Percentiles rank a stretch among this genome's conserved stretches.
These are phyloP conservation scores for Caligus rogercresseyi DNA, from an alignment of 1,140 invertebrate genomes.

Conservation along the genomic window DNA sequence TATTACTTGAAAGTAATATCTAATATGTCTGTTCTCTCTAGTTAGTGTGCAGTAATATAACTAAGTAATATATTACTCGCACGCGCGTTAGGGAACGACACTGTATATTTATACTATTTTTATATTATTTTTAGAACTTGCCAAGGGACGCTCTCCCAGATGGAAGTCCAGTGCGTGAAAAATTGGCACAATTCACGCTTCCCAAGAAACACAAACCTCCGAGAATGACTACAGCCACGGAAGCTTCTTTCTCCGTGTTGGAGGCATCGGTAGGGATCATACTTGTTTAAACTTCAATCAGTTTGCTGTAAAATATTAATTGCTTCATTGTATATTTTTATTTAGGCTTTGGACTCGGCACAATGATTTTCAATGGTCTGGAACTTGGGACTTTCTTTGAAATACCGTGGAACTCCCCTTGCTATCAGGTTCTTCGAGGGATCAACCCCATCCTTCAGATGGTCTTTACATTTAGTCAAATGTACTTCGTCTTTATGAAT, in stretches of 20 bases:
- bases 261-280: conserved; percentile 61
- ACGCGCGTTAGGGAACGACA: no score
- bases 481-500: conserved; percentile 98
- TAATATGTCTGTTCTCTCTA: no score
- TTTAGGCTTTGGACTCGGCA: conserved; percentile 81
- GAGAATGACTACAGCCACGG: conserved; percentile 83
- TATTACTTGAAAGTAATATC: no score
- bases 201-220: conserved; percentile 63
- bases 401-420: conserved; percentile 65
- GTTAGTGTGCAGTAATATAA: no score
- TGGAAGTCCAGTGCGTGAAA: conserved; percentile 12
- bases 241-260: conserved; percentile 86
- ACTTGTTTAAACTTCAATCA: conserved; percentile 10
- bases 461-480: conserved; percentile 93
- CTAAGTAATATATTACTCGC: no score
- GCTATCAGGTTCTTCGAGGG: conserved; percentile 60
- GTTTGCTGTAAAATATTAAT: no score
- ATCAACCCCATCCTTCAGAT: conserved; percentile 85
- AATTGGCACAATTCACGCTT: conserved; percentile 5
- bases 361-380: conserved; percentile 91
- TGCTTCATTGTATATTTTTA: conserved; percentile 26
- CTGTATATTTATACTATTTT: no score
- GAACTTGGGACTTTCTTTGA: conserved; percentile 88
- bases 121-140: conserved; percentile 10
- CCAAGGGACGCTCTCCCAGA: conserved; percentile 14